Base-by-base conservation (phyloP, 2,888 invertebrate genomes). In the Perdita meconis region DNA sequence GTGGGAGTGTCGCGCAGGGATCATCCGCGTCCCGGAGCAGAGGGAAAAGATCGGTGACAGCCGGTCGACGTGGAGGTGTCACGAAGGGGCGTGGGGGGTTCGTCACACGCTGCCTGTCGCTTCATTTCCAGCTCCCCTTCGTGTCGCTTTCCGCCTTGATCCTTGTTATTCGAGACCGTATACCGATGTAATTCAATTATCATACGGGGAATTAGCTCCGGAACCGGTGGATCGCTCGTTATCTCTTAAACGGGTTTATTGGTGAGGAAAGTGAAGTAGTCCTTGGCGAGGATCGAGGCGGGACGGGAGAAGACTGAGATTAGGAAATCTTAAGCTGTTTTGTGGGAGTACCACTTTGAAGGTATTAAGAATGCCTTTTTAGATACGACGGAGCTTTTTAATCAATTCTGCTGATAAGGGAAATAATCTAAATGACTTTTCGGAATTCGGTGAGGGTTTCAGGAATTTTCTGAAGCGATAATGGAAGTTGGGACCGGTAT, bases 1-100 rank as follows among this genome's bases (percentile, higher is more conserved):
- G 91, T 91, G 90, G 91, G 91, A 90, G 91, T 90, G 91, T 89
- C 90, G 88, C 86, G 69, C 66, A 76, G 59, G 80, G 81, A 85
- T 85, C 84, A 85, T 85, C 82, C 69, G 68, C 75, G 61, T 82
- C 80, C 70, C 44, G 67, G 57, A 60, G 51, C 51, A 72, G 59
- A 69, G 75, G n/a, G 71, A 68, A 83, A 84, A 69, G 76, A 81
- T 84, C 85, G 83, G 84, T 81, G 80, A 85, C 86, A 84, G 79
- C 73, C 66, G 72, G 76, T 69, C 83, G 66, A 71, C 56, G 65
- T 0, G 78, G 86, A 90, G 90, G 91, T 90, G 91, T 90, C 87
- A 86, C 78, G 87, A 88, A 87, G 87, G 86, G 90, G 90, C 90
- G 90, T 89, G 83, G 64, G 84, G n/a, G 80, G 82, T 65, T 78